Percentiles rank a stretch among this genome's conserved stretches.
Evolutionary conservation across 2,113 vertebrate genomes (phyloP).

Genomic region (Channa argus): DNA sequence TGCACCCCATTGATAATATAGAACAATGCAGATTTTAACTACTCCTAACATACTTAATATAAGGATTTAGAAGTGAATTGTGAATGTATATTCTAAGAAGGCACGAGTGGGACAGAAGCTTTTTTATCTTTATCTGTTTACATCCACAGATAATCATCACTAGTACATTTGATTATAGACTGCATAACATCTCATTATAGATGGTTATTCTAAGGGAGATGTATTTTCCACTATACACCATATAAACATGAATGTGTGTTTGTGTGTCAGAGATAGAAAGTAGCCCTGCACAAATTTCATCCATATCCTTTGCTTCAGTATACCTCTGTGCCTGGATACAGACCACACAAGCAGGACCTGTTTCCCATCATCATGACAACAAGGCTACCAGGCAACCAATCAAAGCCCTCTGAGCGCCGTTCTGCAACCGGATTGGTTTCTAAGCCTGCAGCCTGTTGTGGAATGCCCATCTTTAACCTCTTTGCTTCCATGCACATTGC

Average conservation of each 20-base stretch:
- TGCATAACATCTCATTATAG: background rate
- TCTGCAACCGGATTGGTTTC: slow-evolving; percentile 73
- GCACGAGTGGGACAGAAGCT: background rate
- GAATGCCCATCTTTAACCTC: slow-evolving; percentile 80
- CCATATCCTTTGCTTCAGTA: slow-evolving; percentile 61
- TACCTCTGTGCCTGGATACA: slow-evolving; percentile 80
- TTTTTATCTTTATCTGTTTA: background rate
- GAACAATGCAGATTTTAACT: background rate
- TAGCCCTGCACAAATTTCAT: slow-evolving; percentile 59
- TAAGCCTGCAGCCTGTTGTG: slow-evolving; percentile 71
- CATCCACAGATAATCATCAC: background rate
- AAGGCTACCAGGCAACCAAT: slow-evolving; percentile 74
- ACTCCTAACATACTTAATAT: no score
- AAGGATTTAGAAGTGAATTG: background rate
- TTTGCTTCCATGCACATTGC: slow-evolving; percentile 58
- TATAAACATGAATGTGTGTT: background rate
- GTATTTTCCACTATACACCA: background rate
- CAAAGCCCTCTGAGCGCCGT: slow-evolving; percentile 43
- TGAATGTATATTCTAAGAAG: background rate
- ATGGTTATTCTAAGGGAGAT: background rate
- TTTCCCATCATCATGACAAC: slow-evolving; percentile 81
- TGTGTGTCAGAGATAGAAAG: slow-evolving; percentile 29
- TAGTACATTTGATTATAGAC: background rate
- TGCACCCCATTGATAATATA: background rate
- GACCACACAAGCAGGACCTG: slow-evolving; percentile 74